These are phyloP conservation scores for Argopecten irradians DNA, from an alignment of 1,140 invertebrate species.

Conservation along the genomic window DNA sequence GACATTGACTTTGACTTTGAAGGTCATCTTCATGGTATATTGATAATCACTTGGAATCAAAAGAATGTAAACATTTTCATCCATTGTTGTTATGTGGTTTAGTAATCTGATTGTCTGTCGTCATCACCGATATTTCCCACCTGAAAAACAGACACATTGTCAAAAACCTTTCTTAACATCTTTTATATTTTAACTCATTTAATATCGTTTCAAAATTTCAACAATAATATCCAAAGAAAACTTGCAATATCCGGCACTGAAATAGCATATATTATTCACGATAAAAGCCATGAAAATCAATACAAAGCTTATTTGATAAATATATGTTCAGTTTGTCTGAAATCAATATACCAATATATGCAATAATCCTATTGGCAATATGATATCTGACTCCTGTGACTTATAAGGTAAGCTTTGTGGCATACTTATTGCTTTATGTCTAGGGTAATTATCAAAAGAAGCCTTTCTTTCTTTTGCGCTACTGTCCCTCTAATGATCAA, in stretches of 20 bases:
- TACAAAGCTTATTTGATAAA: constrained; percentile 5
- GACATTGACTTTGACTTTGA: neutral
- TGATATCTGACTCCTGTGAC: no score
- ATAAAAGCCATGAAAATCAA: neutral
- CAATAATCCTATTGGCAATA: no score
- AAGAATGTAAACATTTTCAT: constrained; percentile 34
- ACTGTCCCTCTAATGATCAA: no score
- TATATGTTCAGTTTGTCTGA: neutral
- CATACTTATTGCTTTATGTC: no score
- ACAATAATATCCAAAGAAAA: neutral
- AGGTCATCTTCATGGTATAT: constrained; percentile 1
- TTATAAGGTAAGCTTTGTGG: no score
- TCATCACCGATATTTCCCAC: constrained; percentile 78
- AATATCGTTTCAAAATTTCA: neutral
- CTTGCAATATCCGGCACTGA: neutral
- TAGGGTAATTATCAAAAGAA: no score
- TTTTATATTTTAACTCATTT: no score
- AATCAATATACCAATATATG: no score
- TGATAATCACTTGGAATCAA: neutral
- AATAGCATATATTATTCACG: neutral
- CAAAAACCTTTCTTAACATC: neutral
- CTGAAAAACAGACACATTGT: constrained; percentile 72
- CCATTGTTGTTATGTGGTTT: constrained; percentile 63
- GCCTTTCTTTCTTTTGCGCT: no score
- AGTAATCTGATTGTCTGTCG: constrained; percentile 74